Evolutionary conservation across 2,797 vertebrate species (phyloP), one percentile per base, ranked within the genome.

Genomic region (Naso thynnoides): DNA sequence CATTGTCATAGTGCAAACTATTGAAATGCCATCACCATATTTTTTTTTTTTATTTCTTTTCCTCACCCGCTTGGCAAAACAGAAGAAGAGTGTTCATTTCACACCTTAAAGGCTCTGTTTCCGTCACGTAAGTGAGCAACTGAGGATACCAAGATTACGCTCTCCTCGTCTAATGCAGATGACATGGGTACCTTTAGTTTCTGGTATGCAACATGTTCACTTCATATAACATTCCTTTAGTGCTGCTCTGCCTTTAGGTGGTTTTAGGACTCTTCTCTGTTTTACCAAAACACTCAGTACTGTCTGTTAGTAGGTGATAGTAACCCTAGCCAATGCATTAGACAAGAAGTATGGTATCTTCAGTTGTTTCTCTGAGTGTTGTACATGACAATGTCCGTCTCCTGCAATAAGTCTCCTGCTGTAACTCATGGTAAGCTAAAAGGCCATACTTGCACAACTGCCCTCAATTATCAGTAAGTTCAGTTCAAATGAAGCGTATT

Each of bases 51-150:
- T 79, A 95, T 95, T 97, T 96, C 96, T 91, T 96, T 97, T 96
- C 94, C 95, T 97, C 97, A 97, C 97, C 96, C 94, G 96, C 97
- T 98, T 97, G 97, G 97, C 96, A 97, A 94, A 94, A 96, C 98
- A 98, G 98, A 99, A 99, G 98, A 99, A 99, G 98, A 99, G 98
- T 97, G 98, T 99, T 97, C 98, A 99, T 99, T 99, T 99, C 97
- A 99, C 98, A 96, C 97, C 97, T 96, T 99, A 99, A 98, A 96
- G 97, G 96, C 97, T 96, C 94, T 96, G 95, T 98, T 96, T 96
- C 95, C 96, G 95, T 96, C 97, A 98, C 97, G 98, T 99, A 99
- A 99, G 98, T 99, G 96, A 97, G 95, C 97, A 98, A 96, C 97
- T 96, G 98, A 96, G 96, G 96, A 98, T 97, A 97, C 97, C 97